Evolutionary conservation across 1,140 invertebrate species (phyloP).

Genomic region (Muscidifurax raptorellus): DNA sequence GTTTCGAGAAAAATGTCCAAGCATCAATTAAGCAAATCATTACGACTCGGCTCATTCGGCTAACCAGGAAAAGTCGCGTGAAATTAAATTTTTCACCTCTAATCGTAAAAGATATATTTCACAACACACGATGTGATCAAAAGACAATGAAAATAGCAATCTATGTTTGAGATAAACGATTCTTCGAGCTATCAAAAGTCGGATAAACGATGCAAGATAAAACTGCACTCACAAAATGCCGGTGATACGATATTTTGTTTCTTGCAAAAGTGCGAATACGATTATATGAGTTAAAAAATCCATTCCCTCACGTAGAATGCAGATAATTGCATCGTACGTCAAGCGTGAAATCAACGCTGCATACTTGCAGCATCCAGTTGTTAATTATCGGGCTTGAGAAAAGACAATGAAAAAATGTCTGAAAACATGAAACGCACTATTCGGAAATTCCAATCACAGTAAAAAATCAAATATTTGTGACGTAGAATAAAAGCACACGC

Average conservation of each 20-base stretch:
- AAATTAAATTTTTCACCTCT: neutral
- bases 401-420: neutral
- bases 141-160: too few relatives aligned
- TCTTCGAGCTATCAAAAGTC: too few relatives aligned
- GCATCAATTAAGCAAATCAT: neutral
- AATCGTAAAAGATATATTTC: too few relatives aligned
- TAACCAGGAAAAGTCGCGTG: neutral
- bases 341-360: neutral
- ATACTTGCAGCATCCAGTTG: slow-evolving; percentile 9
- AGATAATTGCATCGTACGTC: neutral
- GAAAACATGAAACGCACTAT: neutral
- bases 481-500: too few relatives aligned
- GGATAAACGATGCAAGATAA: neutral
- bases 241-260: slow-evolving; percentile 25
- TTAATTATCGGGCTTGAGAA: neutral
- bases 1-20: neutral
- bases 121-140: too few relatives aligned
- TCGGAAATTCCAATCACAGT: too few relatives aligned
- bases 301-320: slow-evolving; percentile 34
- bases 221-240: neutral
- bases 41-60: neutral
- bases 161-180: too few relatives aligned
- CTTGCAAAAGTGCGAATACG: neutral
- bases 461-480: too few relatives aligned
- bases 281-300: neutral